phyloP scores from a whole-genome alignment of 2,113 vertebrate genomes.

The Tor tambroides region DNA sequence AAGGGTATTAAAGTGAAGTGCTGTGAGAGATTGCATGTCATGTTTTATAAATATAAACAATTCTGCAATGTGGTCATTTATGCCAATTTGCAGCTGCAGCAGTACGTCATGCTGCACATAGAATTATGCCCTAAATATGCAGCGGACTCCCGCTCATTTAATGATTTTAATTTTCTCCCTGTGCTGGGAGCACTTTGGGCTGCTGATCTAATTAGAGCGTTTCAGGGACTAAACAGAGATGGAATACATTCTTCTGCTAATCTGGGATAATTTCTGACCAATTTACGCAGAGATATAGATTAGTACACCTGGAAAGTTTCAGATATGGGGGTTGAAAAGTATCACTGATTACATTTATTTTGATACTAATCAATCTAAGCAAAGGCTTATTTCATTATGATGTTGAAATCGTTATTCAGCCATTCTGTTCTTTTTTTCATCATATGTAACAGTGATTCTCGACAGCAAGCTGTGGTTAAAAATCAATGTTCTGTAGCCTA shows the following conservation, averaged over 20 bases:
- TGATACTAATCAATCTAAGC: background rate
- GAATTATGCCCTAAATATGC: constrained; percentile 55
- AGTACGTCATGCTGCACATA: constrained; percentile 35
- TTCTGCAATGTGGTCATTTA: constrained; percentile 39
- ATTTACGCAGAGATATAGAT: background rate
- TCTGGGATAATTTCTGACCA: constrained; percentile 29
- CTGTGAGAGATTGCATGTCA: constrained; percentile 16
- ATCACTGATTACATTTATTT: background rate
- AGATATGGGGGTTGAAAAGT: background rate
- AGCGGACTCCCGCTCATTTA: constrained; percentile 40
- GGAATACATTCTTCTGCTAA: constrained; percentile 24
- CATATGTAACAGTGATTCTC: background rate
- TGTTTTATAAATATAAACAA: constrained; percentile 26
- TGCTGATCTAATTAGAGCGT: constrained; percentile 63
- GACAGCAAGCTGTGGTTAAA: background rate
- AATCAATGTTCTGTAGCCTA: background rate
- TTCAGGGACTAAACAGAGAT: constrained; percentile 32
- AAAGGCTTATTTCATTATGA: background rate
- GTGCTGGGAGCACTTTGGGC: constrained; percentile 55
- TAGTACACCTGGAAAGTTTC: background rate
- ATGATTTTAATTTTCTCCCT: constrained; percentile 58
- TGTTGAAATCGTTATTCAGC: background rate
- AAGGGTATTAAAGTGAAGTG: constrained; percentile 32
- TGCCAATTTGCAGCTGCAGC: constrained; percentile 54
- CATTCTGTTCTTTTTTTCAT: background rate